Evolutionary conservation across 2,797 vertebrate species (phyloP), one percentile per base, ranked within the genome.

Genomic region (Sardinella longiceps): DNA sequence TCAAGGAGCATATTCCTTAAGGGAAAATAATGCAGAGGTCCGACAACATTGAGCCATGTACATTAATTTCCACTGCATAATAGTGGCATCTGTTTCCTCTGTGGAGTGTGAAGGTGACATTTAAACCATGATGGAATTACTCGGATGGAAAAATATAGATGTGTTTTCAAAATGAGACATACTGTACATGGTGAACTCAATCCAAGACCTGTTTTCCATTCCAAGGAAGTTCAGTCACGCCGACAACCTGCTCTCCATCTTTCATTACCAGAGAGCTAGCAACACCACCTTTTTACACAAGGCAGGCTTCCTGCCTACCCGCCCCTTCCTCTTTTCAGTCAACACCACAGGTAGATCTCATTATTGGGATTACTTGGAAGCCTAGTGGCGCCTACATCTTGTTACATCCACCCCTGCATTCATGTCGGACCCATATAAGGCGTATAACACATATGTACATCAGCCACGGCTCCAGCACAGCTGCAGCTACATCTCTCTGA

Each of bases 341-440:
- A 43, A 37, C 70, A 77, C 70, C 20, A 77, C 70, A 77, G 70
- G 70, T 43, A 43, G 70, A 5, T 77, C 37, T 77, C 28, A 20
- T 39, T 5, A 77, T 23, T 77, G 37, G 5, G 18, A 77, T 77
- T 43, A 77, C 70, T 77, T 77, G 39, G 43, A 37, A 43, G 33
- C 20, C 70, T 43, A 23, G 33, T 20, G 20, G 18, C 43, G 30
- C 70, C 14, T 74, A 39, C 33, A 74, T 74, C 66, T 74, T 37
- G 66, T 74, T 74, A 18, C 9, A 74, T 18, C 66, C 6, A 37
- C 25, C 15, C 66, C 15, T 12, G 39, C 66, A 33, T 39, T 74
- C 23, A 20, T 74, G 33, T 74, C 66, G 20, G 18, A 14, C 50
- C 2, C 15, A 66, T 85, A 89, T 86, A n/a, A n/a, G n/a, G 20